These are phyloP conservation scores for Sarcophaga rosellei DNA, from an alignment of 2,888 invertebrate genomes.

Conservation along the genomic window DNA sequence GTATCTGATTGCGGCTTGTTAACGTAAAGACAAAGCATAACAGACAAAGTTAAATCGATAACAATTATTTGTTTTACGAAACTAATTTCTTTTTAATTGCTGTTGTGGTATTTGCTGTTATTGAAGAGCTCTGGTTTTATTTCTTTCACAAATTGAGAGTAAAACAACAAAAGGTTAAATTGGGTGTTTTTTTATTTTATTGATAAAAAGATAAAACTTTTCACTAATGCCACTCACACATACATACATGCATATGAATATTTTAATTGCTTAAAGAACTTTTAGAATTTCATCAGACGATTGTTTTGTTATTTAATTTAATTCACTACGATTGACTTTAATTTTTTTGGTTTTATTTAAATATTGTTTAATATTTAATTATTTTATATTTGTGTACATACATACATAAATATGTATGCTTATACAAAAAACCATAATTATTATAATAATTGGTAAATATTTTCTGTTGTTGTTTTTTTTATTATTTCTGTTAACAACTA, in stretches of 20 bases:
- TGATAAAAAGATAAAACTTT: too few relatives aligned
- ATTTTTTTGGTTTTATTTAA: background rate
- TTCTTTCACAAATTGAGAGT: background rate
- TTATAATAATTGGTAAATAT: slow-evolving; percentile 9
- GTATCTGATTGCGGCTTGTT: slow-evolving; percentile 5
- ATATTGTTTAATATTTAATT: background rate
- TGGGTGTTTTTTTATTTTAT: too few relatives aligned
- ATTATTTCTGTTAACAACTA: too few relatives aligned
- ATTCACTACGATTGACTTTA: too few relatives aligned
- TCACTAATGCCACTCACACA: too few relatives aligned
- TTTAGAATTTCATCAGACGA: background rate
- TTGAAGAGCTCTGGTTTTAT: background rate
- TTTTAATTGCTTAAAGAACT: slow-evolving; percentile 12
- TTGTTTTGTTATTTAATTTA: background rate
- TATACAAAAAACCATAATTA: background rate
- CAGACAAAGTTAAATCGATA: slow-evolving; percentile 44
- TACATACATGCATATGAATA: background rate
- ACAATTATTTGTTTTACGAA: slow-evolving; percentile 41
- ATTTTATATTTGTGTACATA: background rate
- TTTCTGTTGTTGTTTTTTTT: too few relatives aligned
- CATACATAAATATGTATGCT: too few relatives aligned
- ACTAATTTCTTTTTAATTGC: slow-evolving; percentile 13
- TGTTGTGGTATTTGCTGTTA: background rate
- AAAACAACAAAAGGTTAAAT: background rate
- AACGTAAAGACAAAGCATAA: background rate